phyloP scores from a whole-genome alignment of 2,113 vertebrate genomes.

The Gallinago media region DNA sequence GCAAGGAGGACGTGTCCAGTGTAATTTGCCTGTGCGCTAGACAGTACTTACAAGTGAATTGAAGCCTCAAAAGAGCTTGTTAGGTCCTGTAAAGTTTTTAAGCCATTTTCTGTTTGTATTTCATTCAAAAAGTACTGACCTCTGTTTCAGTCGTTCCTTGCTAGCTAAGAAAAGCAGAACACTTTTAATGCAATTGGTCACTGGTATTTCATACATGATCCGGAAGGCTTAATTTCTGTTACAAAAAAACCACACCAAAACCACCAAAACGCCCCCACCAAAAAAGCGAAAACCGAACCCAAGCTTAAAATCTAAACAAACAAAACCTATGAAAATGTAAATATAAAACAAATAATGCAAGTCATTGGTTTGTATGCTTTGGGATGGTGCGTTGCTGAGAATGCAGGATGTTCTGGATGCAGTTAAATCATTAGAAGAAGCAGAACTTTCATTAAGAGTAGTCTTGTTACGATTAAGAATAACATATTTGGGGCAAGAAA shows the following conservation, averaged over 20 bases:
- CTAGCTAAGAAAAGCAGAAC: conserved; percentile 12
- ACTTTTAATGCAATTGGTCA: neutral
- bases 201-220: neutral
- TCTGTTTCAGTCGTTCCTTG: neutral
- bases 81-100: neutral
- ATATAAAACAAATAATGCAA: neutral
- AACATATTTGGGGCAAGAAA: neutral
- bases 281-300: neutral
- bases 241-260: too few relatives aligned
- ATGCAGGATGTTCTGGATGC: neutral
- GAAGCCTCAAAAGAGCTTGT: neutral
- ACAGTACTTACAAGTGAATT: neutral
- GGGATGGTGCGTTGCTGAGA: neutral
- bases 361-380: neutral
- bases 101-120: neutral
- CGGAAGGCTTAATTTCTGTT: conserved; percentile 35
- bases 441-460: neutral
- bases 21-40: neutral
- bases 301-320: neutral
- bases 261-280: neutral
- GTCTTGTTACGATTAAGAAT: neutral
- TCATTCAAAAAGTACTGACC: neutral
- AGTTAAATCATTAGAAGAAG: neutral
- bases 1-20: neutral
- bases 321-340: neutral